These are phyloP conservation scores for Scaptomyza tumidula DNA, from an alignment of 2,888 invertebrate genomes.

Conservation along the genomic window DNA sequence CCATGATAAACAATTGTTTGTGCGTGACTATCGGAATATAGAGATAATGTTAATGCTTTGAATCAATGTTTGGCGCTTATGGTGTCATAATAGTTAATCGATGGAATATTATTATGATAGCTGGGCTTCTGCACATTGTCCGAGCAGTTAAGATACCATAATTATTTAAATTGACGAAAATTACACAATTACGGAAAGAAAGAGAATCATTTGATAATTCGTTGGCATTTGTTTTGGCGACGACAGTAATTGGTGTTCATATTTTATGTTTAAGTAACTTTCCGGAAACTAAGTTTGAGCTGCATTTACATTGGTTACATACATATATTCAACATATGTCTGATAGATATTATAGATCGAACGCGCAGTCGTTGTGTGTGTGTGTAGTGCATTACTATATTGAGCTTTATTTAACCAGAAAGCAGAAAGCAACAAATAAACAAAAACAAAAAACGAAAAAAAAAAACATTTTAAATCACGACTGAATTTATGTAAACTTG, in stretches of 20 bases:
- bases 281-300: conserved; percentile 62
- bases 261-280: conserved; percentile 34
- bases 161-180: background rate
- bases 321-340: conserved; percentile 18
- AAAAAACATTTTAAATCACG: conserved; percentile 70
- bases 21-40: too few species aligned
- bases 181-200: background rate
- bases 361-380: conserved; percentile 15
- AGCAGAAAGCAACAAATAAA: conserved; percentile 21
- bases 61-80: conserved; percentile 5
- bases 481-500: conserved; percentile 76
- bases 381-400: conserved; percentile 52
- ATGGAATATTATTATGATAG: conserved; percentile 1
- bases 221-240: conserved; percentile 8
- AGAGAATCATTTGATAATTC: background rate
- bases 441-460: conserved; percentile 33
- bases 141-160: background rate
- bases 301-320: conserved; percentile 58
- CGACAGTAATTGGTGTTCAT: conserved; percentile 27
- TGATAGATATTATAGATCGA: conserved; percentile 14
- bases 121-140: conserved; percentile 2
- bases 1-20: too few species aligned
- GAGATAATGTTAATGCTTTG: background rate
- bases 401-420: conserved; percentile 70
- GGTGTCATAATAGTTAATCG: background rate